phyloP scores from a whole-genome alignment of 92 coral and sea anemone species.

The Meandrina meandrites region DNA sequence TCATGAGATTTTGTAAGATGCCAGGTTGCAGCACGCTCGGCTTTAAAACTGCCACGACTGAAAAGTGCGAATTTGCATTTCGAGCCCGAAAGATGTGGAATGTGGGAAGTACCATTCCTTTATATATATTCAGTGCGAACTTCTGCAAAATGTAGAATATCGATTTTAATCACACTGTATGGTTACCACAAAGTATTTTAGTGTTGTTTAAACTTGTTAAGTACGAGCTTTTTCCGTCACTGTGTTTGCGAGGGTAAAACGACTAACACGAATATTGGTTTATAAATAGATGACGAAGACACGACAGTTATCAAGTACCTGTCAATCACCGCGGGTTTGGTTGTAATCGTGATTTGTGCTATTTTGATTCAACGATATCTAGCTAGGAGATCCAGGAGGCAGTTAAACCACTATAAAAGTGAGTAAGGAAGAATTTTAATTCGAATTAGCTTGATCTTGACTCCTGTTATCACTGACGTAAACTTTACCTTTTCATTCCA shows the following conservation, averaged over 20 bases:
- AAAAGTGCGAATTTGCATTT: too few species aligned
- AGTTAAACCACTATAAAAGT: not conserved
- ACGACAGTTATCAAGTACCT: slow-evolving; percentile 14
- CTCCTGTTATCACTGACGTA: not conserved
- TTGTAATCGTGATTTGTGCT: slow-evolving; percentile 1
- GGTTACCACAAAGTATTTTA: not conserved
- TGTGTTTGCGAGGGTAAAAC: not conserved
- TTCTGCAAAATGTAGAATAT: too few species aligned
- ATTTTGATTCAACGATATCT: slow-evolving; percentile 1
- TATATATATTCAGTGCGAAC: too few species aligned
- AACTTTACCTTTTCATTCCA: not conserved
- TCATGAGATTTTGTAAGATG: too few species aligned
- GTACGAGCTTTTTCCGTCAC: too few species aligned
- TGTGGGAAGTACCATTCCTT: too few species aligned
- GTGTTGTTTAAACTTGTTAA: too few species aligned
- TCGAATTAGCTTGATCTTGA: too few species aligned
- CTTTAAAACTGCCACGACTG: too few species aligned
- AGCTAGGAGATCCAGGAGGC: slow-evolving; percentile 8
- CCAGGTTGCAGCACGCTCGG: too few species aligned
- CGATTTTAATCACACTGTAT: not conserved
- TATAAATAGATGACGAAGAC: not conserved
- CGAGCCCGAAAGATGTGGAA: too few species aligned
- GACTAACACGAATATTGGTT: not conserved
- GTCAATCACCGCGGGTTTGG: slow-evolving; percentile 9
- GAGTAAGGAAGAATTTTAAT: slow-evolving; percentile 12